phyloP scores from a whole-genome alignment of 2,113 vertebrate species.

The Anarhynchus alexandrinus region DNA sequence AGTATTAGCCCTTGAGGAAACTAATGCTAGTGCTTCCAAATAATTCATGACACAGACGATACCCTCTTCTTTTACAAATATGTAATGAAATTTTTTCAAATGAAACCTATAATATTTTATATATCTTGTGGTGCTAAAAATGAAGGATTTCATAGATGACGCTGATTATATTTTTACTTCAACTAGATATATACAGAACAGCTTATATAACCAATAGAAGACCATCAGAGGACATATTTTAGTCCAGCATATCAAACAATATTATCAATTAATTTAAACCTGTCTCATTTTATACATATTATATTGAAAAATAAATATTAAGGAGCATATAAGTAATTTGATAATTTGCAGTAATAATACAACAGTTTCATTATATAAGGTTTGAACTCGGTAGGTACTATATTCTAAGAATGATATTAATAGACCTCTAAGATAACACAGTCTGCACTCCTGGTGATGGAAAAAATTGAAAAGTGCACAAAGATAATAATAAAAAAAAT shows the following conservation, averaged over 20 bases:
- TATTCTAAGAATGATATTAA: background rate
- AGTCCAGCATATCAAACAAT: background rate
- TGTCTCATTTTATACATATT: background rate
- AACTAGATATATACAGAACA: background rate
- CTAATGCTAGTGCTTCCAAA: background rate
- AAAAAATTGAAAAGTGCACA: background rate
- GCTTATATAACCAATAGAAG: background rate
- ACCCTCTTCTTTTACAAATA: background rate
- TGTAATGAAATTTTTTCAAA: background rate
- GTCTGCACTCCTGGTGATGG: background rate
- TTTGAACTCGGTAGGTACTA: background rate
- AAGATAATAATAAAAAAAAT: background rate
- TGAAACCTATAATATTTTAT: background rate
- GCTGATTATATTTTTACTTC: background rate
- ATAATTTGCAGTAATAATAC: background rate
- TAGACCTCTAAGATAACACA: background rate
- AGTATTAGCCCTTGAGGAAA: background rate
- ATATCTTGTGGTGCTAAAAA: background rate
- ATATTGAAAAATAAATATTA: background rate
- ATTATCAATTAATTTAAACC: background rate
- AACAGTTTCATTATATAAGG: background rate
- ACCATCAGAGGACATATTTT: background rate
- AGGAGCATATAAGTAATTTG: background rate
- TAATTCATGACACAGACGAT: fast-evolving
- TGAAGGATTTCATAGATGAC: background rate